Evolutionary conservation across 2,113 vertebrate genomes (phyloP).

Genomic region (Dasyurus viverrinus): DNA sequence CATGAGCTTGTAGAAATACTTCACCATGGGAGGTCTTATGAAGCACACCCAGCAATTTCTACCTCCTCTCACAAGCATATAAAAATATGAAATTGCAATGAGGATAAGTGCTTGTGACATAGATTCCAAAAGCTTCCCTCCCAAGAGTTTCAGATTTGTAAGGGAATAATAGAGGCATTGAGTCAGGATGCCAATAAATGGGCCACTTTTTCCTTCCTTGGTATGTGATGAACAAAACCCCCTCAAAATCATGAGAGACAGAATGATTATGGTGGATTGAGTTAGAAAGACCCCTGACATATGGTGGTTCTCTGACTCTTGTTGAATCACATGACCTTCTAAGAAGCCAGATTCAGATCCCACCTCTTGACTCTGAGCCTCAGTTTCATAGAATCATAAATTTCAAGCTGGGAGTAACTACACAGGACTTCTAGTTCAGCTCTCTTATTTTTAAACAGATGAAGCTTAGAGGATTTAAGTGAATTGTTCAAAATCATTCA

Average conservation of each 20-base stretch:
- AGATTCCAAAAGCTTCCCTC: conserved; percentile 7
- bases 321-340: background rate
- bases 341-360: background rate
- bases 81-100: background rate
- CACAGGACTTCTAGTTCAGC: background rate
- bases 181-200: background rate
- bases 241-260: background rate
- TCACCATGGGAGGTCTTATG: background rate
- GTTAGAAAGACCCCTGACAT: background rate
- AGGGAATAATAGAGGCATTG: background rate
- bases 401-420: background rate
- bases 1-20: conserved; percentile 26
- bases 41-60: background rate
- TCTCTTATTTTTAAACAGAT: background rate
- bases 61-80: background rate
- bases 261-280: background rate
- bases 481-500: background rate
- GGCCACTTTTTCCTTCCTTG: background rate
- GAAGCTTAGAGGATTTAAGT: background rate
- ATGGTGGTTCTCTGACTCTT: background rate
- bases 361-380: background rate
- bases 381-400: background rate
- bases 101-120: background rate
- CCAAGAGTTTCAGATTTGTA: background rate
- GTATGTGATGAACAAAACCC: background rate